phyloP scores from a whole-genome alignment of 2,113 vertebrate genomes.

The Malurus elegans region DNA sequence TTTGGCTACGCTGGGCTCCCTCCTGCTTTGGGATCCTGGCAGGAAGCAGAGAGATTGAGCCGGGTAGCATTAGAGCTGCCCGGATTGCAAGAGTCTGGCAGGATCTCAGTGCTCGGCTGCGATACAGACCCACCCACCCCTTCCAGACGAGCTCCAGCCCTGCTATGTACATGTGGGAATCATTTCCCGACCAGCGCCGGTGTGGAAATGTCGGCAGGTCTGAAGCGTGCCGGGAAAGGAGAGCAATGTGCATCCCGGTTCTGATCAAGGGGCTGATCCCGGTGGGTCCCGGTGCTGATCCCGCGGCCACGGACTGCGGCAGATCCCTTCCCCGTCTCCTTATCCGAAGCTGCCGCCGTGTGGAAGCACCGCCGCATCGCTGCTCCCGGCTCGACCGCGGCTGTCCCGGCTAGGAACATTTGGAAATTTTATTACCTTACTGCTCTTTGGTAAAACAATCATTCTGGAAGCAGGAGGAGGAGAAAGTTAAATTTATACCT shows the following conservation, averaged over 20 bases:
- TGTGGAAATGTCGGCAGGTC: rapidly evolving
- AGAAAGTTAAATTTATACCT: background rate
- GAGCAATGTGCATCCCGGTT: background rate
- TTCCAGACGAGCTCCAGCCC: background rate
- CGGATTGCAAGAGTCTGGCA: background rate
- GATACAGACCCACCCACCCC: background rate
- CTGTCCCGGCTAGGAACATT: background rate
- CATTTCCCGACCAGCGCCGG: rapidly evolving
- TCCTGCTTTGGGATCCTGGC: background rate
- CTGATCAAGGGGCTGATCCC: background rate
- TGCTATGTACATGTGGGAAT: rapidly evolving
- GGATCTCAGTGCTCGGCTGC: too few relatives aligned
- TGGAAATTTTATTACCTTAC: background rate
- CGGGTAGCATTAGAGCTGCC: background rate
- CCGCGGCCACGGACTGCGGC: rapidly evolving
- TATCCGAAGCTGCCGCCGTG: conserved; percentile 43
- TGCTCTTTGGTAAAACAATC: background rate
- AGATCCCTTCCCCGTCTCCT: background rate
- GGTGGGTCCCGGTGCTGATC: background rate
- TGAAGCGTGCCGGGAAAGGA: background rate
- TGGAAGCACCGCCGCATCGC: background rate
- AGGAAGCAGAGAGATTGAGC: background rate
- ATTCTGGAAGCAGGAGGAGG: background rate
- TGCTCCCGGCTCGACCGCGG: background rate
- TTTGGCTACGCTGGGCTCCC: too few relatives aligned